Base-by-base conservation (phyloP, 1,140 invertebrate genomes). In the Himalopsyche phryganea region DNA sequence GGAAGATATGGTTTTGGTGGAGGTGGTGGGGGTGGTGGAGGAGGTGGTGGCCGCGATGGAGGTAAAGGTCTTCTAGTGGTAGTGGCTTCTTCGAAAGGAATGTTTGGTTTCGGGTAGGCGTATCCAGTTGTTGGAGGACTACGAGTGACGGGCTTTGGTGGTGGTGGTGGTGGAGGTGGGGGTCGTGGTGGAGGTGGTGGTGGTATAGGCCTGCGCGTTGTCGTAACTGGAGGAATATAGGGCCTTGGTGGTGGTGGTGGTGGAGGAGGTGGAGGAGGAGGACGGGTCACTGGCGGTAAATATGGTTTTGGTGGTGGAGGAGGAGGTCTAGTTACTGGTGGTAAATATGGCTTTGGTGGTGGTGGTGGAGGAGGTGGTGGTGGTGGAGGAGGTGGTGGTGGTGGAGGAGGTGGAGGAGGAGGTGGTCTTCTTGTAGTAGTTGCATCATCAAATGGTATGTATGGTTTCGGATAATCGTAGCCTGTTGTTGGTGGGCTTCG, bases 401-500 rank as follows among this genome's bases (percentile, higher is more conserved):
- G 23, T 28, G 23, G 23, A 28, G 23, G 23, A 3, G 23, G 23
- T 5, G 23, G 23, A 5, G 23, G 23, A 3, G 23, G 23, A 3
- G 23, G 23, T 5, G 38, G 38, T 11, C 15, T 40, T 40, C 15
- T n/a, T 40, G 38, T 40, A 4, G 38, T 40, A 15, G 38, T n/a
- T 13, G 5, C 38, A 5, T 40, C 38, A 13, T 5, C n/a, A 18
- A 65, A 66, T 0, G 67, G 64, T 35, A 61, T 58, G 0, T 41
- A 38, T 11, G 66, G 66, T 7, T 42, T 58, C 10, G 62, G 23
- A 36, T 68, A 68, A 7, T 60, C 52, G 32, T 68, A 68, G 9
- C 66, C 62, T 7, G 57, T 28, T 9, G 23, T 28, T 28, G 23
- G 23, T 5, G 23, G 23, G 9, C 23, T 28, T 28, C 23, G 3